Conservation (phyloP, 1,140 invertebrate genomes). For the Polypedilum vanderplanki region DNA sequence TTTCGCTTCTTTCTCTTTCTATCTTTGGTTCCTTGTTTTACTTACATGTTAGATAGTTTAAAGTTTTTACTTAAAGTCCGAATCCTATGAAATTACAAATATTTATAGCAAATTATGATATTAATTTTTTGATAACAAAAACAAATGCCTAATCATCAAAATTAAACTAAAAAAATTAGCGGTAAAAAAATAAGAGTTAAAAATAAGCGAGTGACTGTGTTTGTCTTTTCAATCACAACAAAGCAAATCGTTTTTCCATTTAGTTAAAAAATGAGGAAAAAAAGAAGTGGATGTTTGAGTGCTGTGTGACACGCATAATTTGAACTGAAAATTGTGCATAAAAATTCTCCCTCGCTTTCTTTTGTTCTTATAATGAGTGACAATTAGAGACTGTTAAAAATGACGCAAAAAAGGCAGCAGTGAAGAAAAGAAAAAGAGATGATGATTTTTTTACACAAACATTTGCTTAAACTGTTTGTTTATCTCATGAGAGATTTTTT, state of each 20-base stretch:
- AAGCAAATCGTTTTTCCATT: not conserved
- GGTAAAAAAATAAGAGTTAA: too few relatives aligned
- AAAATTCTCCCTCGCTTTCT: conserved; percentile 14
- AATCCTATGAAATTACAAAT: too few relatives aligned
- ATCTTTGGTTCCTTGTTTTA: too few relatives aligned
- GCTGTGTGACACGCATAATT: conserved; percentile 15
- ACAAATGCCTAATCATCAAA: too few relatives aligned
- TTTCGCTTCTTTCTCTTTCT: too few relatives aligned
- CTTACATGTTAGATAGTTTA: too few relatives aligned
- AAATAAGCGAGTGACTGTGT: not conserved
- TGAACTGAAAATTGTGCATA: not conserved
- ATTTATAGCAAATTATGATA: too few relatives aligned
- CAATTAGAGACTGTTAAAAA: not conserved
- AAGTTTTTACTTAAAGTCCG: too few relatives aligned
- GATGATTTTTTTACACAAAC: not conserved
- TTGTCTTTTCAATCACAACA: conserved; percentile 1
- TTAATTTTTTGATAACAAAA: too few relatives aligned
- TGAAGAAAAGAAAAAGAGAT: not conserved
- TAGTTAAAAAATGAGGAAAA: not conserved
- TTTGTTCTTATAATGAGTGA: not conserved
- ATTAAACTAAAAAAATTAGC: too few relatives aligned
- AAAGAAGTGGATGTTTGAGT: not conserved
- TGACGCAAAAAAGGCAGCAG: conserved; percentile 20
- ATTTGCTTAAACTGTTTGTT: not conserved
- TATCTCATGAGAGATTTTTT: not conserved